Conservation (phyloP, 2,888 invertebrate genomes). For the Conus canariensis region DNA sequence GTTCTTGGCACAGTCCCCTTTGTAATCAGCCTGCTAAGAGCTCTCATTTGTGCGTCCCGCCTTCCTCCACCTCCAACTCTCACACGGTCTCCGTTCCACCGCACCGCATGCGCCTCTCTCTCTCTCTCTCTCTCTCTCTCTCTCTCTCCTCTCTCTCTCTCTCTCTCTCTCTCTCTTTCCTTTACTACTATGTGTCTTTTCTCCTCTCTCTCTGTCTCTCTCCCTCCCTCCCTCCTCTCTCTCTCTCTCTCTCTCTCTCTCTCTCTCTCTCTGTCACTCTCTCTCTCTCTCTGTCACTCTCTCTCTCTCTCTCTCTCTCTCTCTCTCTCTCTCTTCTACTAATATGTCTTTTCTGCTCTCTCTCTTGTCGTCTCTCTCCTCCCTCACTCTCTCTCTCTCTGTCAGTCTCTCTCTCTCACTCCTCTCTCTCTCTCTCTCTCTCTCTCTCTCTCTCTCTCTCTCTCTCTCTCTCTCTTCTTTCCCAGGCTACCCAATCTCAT, state of each 20-base stretch:
- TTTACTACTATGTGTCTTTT: neutral
- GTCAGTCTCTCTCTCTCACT: too few species aligned
- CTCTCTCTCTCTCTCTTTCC: neutral
- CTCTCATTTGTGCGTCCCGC: too few species aligned
- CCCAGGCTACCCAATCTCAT: too few species aligned
- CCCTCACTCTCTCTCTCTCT: too few species aligned
- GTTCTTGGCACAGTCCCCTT: too few species aligned
- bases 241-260: neutral
- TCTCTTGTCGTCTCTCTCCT: too few species aligned
- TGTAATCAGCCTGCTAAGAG: too few species aligned
- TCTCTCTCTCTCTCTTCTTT: too few species aligned
- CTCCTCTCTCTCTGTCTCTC: neutral
- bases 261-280: conserved; percentile 10
- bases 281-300: neutral
- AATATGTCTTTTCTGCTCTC: too few species aligned
- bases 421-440: too few species aligned
- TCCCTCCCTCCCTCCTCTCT: neutral
- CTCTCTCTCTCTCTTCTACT: neutral
- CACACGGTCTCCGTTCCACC: neutral
- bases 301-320: neutral
- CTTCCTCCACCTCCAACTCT: neutral
- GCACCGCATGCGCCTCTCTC: neutral
- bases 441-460: too few species aligned
- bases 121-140: neutral
- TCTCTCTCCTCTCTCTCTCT: neutral